Evolutionary conservation across 2,888 invertebrate genomes (phyloP).

Genomic region (Cephus pulcher): DNA sequence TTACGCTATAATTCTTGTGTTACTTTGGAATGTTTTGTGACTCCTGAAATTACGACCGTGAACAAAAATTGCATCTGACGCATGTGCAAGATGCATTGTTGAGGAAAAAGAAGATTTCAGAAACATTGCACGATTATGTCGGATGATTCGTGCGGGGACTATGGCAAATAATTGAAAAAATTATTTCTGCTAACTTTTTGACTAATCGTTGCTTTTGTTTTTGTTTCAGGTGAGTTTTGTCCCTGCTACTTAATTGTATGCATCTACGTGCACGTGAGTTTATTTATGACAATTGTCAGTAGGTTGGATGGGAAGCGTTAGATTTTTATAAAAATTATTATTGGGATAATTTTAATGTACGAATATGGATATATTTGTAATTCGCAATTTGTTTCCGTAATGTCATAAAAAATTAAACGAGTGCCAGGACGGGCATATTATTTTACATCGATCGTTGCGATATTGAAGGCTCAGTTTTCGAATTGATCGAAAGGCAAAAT

Average conservation of each 20-base stretch:
- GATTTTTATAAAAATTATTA: not conserved
- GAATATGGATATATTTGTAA: no score
- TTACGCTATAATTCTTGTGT: not conserved
- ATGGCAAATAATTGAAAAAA: not conserved
- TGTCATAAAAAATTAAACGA: no score
- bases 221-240: not conserved
- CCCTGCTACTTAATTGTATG: not conserved
- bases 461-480: not conserved
- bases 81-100: not conserved
- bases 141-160: no score
- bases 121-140: no score
- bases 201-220: not conserved
- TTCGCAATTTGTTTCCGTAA: no score
- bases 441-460: not conserved
- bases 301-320: not conserved
- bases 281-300: not conserved
- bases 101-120: no score
- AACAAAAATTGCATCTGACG: not conserved
- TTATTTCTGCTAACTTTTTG: not conserved
- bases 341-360: not conserved
- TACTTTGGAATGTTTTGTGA: not conserved
- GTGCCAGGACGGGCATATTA: not conserved
- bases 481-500: not conserved
- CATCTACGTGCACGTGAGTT: not conserved
- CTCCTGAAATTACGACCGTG: no score